These are phyloP conservation scores for Dissostichus mawsoni DNA, from an alignment of 2,113 vertebrate genomes.

Conservation along the genomic window DNA sequence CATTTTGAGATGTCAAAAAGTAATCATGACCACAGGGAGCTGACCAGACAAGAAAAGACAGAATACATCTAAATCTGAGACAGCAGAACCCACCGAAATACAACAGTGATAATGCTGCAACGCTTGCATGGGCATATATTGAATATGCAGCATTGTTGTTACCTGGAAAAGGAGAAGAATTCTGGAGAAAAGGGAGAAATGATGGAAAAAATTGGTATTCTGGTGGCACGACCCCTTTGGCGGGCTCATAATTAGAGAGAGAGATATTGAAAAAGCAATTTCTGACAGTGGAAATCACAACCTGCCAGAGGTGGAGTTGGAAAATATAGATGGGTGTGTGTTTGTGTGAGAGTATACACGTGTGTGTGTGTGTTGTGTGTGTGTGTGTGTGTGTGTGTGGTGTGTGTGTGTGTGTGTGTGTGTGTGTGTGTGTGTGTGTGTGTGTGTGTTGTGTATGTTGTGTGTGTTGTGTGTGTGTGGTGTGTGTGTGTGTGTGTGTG, in stretches of 20 bases:
- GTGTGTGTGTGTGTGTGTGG: constrained; percentile 30
- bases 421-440: constrained; percentile 18
- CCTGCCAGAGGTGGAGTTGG: constrained; percentile 85
- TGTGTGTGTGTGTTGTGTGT: constrained; percentile 24
- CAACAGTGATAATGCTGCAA: constrained; percentile 3
- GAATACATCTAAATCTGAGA: constrained; percentile 19
- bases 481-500: constrained; percentile 13
- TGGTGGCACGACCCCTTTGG: constrained; percentile 83
- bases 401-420: constrained; percentile 25
- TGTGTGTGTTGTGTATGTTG: constrained; percentile 21
- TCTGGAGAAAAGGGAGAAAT: constrained; percentile 62
- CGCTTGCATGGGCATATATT: background rate
- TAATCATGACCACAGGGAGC: constrained; percentile 30
- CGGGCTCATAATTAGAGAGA: constrained; percentile 85
- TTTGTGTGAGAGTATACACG: constrained; percentile 1
- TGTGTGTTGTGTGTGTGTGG: constrained; percentile 19
- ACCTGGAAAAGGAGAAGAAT: constrained; percentile 60
- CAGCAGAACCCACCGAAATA: constrained; percentile 12
- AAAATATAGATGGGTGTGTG: constrained; percentile 77
- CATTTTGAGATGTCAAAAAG: constrained; percentile 45
- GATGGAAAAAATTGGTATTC: constrained; percentile 83
- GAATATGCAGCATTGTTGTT: constrained; percentile 49
- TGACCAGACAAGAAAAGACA: constrained; percentile 17
- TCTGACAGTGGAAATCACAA: constrained; percentile 87
- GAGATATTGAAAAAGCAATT: constrained; percentile 87